phyloP scores from a whole-genome alignment of 2,888 invertebrate species.

The Chrysolina oricalcia region DNA sequence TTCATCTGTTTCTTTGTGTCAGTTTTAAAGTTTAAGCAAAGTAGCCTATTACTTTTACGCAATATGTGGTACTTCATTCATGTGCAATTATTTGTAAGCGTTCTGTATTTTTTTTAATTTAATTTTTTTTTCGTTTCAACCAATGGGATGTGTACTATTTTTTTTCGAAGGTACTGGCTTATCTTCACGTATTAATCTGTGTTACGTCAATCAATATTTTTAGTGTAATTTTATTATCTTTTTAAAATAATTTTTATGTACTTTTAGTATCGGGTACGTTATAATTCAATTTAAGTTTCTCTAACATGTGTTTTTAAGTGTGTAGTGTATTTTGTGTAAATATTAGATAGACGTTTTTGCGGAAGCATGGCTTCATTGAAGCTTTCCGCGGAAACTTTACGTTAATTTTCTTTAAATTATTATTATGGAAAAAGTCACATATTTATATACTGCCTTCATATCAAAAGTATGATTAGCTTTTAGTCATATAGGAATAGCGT shows the following conservation, averaged over 20 bases:
- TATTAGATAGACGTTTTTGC: constrained; percentile 41
- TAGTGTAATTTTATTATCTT: constrained; percentile 38
- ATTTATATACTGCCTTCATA: constrained; percentile 60
- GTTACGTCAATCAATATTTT: constrained; percentile 36
- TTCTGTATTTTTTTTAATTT: constrained; percentile 11
- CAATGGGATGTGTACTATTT: constrained; percentile 21
- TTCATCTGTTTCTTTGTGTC: constrained; percentile 40
- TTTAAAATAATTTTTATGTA: constrained; percentile 16
- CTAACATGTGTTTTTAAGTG: constrained; percentile 41
- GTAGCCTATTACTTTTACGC: constrained; percentile 45
- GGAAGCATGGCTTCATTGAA: not conserved
- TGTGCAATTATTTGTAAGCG: constrained; percentile 37
- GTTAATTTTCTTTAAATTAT: constrained; percentile 39
- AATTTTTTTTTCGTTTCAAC: constrained; percentile 10
- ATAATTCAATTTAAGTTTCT: constrained; percentile 2
- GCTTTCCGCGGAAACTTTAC: not conserved
- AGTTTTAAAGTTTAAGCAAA: constrained; percentile 44
- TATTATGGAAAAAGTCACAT: constrained; percentile 49
- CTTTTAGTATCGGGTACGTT: constrained; percentile 35
- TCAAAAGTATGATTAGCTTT: constrained; percentile 51
- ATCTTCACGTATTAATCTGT: constrained; percentile 47
- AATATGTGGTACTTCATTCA: constrained; percentile 37
- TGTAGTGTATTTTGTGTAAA: constrained; percentile 45
- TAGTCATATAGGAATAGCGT: constrained; percentile 45
- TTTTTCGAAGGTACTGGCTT: constrained; percentile 42